phyloP scores from a whole-genome alignment of 2,797 vertebrate species.

The Muscicapa comitata region DNA sequence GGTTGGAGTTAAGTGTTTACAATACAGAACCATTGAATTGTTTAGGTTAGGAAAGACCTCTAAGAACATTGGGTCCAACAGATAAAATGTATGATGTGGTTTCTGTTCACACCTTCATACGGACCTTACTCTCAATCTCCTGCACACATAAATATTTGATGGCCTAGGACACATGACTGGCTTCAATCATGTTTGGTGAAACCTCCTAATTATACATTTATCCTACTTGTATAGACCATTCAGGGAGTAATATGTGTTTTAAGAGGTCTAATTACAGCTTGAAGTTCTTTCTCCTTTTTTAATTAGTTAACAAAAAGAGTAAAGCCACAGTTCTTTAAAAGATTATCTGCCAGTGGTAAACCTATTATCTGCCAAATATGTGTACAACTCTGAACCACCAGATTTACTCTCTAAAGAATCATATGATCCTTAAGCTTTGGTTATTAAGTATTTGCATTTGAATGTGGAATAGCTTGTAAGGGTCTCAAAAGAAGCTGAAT shows the following conservation, averaged over 20 bases:
- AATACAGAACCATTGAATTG: not conserved
- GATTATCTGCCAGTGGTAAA: conserved; percentile 45
- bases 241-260: conserved; percentile 13
- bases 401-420: conserved; percentile 34
- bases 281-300: conserved; percentile 3
- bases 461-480: not conserved
- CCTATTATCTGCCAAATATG: conserved; percentile 58
- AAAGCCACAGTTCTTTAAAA: conserved; percentile 24
- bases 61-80: not conserved
- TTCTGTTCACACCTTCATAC: not conserved
- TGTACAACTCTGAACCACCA: conserved; percentile 27
- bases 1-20: not conserved
- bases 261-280: conserved; percentile 32
- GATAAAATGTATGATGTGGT: not conserved
- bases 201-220: conserved; percentile 9
- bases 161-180: not conserved
- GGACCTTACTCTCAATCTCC: not conserved
- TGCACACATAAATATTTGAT: not conserved
- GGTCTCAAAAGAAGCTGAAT: not conserved
- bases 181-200: conserved; percentile 38
- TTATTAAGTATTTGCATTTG: conserved; percentile 29
- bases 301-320: conserved; percentile 60
- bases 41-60: not conserved
- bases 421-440: conserved; percentile 43
- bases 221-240: not conserved